phyloP scores from a whole-genome alignment of 2,888 invertebrate species.

The Drosophila monieri region DNA sequence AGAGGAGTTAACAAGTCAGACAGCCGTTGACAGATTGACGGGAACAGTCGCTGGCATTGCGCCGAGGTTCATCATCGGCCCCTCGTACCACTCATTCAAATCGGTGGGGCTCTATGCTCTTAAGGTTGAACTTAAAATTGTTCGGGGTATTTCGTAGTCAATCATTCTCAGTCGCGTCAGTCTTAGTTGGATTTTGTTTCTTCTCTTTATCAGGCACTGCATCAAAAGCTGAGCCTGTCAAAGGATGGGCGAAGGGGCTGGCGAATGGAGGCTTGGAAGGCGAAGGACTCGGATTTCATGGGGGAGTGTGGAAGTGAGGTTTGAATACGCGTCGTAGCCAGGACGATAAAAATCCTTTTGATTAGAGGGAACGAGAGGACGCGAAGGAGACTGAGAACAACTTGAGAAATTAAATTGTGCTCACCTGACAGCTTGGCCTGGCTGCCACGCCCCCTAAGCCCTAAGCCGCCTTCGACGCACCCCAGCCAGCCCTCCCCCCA shows the following conservation, averaged over 20 bases:
- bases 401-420: constrained; percentile 80
- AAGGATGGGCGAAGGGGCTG: constrained; percentile 41
- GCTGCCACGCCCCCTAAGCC: constrained; percentile 2
- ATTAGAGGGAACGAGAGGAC: constrained; percentile 57
- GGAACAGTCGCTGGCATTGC: constrained; percentile 21
- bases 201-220: constrained; percentile 31
- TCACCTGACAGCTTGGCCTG: constrained; percentile 66
- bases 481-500: not conserved
- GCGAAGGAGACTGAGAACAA: constrained; percentile 35
- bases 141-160: constrained; percentile 40
- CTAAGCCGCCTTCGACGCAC: not conserved
- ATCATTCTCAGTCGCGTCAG: constrained; percentile 29
- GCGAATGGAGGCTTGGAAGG: not conserved
- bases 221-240: constrained; percentile 61
- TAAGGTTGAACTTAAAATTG: constrained; percentile 17
- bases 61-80: constrained; percentile 12
- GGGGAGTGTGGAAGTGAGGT: constrained; percentile 18
- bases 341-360: constrained; percentile 78
- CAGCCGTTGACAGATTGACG: constrained; percentile 35
- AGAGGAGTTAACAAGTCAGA: constrained; percentile 18
- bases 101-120: not conserved
- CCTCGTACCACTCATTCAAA: not conserved
- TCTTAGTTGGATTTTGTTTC: constrained; percentile 27
- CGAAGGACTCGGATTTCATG: not conserved
- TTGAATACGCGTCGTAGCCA: constrained; percentile 48